phyloP scores from a whole-genome alignment of 2,113 vertebrate species.

The Pseudopipra pipra region DNA sequence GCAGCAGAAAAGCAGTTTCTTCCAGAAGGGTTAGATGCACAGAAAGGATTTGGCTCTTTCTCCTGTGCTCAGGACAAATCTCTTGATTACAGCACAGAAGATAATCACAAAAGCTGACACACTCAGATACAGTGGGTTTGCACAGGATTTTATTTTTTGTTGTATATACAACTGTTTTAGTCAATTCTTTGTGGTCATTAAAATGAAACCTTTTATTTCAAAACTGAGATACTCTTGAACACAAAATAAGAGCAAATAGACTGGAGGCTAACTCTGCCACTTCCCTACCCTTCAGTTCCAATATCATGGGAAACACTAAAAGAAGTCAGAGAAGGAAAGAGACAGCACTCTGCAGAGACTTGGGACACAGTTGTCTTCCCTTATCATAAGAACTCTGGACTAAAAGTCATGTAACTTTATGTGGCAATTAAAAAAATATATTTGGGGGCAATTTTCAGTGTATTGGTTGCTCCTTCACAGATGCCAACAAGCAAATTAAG shows the following conservation, averaged over 20 bases:
- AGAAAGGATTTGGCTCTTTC: neutral
- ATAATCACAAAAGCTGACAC: neutral
- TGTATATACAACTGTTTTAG: neutral
- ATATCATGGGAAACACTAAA: neutral
- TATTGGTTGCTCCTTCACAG: neutral
- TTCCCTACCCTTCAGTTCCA: neutral
- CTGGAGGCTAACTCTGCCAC: neutral
- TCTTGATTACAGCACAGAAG: neutral
- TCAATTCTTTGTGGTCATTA: neutral
- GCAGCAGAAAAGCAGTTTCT: neutral
- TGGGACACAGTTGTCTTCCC: neutral
- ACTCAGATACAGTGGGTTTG: neutral
- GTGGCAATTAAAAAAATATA: neutral
- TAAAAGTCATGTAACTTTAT: neutral
- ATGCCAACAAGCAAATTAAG: neutral
- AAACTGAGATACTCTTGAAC: neutral
- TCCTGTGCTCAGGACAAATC: neutral
- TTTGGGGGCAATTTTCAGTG: neutral
- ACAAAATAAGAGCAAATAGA: neutral
- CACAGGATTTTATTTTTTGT: neutral
- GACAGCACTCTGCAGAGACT: neutral
- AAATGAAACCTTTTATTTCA: neutral
- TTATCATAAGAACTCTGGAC: neutral
- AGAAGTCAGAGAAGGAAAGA: neutral
- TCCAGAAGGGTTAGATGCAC: neutral